Evolutionary conservation across 2,797 vertebrate genomes (phyloP), one percentile per base, ranked within the genome.

Genomic region (Oreochromis grahami): DNA sequence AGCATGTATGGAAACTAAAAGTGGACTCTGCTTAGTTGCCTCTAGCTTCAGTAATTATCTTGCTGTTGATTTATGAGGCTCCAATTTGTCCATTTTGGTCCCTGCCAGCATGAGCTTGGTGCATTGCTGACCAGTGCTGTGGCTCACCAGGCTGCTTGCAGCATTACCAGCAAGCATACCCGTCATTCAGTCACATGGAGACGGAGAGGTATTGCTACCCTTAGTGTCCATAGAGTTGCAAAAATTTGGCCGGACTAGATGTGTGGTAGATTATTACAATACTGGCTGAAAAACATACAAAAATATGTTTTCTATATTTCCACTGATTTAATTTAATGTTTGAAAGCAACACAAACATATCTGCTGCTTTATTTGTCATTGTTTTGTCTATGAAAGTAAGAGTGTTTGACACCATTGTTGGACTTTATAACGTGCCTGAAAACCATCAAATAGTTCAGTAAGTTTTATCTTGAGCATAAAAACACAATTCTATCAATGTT

Each of bases 61-160:
- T 29, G 9, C 68, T 48, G 43, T 29, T 48, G 41, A 48, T 72
- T 72, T 48, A 72, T 70, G 63, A 70, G 65, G 65, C 15, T 70
- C 38, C 38, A 24, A 45, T 43, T 26, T 43, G n/a, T 26, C 38
- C 63, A 70, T 26, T 26, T 26, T 26, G 38, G 65, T 45, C 38
- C 38, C 13, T 45, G 24, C 6, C 41, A 48, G 21, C 8, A 70
- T 11, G 41, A 70, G 41, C 24, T 29, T 4, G 68, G 48, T 12
- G 41, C 68, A 72, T 7, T 26, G 9, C 1, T 45, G 1, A 72
- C 65, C 41, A 68, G 36, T 24, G 63, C 63, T 43, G 63, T 41
- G 12, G 63, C 63, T 43, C 36, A 41, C 36, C 36, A 21, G 36
- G n/a, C 7, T 24, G 36, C 60, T 65, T 65, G 3, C 60, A 65